A percentile compares a stretch with the other conserved stretches of the same genome.
These are phyloP conservation scores for Archegozetes longisetosus DNA, from an alignment of 1,140 invertebrate genomes.

Conservation along the genomic window DNA sequence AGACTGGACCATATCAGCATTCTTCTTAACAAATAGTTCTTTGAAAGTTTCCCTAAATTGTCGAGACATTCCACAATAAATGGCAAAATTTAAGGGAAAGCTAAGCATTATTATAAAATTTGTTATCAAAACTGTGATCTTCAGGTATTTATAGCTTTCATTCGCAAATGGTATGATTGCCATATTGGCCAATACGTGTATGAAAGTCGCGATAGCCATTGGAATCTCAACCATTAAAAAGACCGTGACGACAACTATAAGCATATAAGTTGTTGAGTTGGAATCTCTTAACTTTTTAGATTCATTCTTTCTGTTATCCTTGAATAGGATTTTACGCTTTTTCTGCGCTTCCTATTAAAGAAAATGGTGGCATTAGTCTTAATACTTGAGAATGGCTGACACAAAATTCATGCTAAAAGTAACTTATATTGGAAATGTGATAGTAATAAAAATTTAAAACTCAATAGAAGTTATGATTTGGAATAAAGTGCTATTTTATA, in stretches of 20 bases:
- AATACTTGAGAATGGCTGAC: too few species aligned
- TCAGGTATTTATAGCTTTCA: slow-evolving; percentile 60
- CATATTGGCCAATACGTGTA: slow-evolving; percentile 46
- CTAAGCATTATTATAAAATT: slow-evolving; percentile 80
- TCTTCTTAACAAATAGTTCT: slow-evolving; percentile 68
- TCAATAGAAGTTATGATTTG: too few species aligned
- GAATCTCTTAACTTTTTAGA: slow-evolving; percentile 40
- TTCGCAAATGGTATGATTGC: too few species aligned
- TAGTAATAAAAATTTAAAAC: too few species aligned
- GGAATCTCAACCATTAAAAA: slow-evolving; percentile 82
- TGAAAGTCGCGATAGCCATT: slow-evolving; percentile 62
- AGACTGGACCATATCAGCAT: too few species aligned
- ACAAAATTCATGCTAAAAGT: too few species aligned
- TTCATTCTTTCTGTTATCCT: not conserved
- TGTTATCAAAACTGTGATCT: slow-evolving; percentile 64
- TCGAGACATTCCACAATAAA: slow-evolving; percentile 85
- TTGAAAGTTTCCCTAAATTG: slow-evolving; percentile 88
- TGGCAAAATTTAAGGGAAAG: slow-evolving; percentile 86
- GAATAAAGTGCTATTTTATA: too few species aligned
- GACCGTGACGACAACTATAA: slow-evolving; percentile 80
- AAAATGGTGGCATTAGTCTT: too few species aligned
- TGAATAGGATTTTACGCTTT: slow-evolving; percentile 47
- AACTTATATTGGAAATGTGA: too few species aligned
- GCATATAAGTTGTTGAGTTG: slow-evolving; percentile 83
- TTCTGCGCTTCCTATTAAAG: not conserved